Evolutionary conservation across 2,888 invertebrate genomes (phyloP).

Genomic region (Oasisia sp.): DNA sequence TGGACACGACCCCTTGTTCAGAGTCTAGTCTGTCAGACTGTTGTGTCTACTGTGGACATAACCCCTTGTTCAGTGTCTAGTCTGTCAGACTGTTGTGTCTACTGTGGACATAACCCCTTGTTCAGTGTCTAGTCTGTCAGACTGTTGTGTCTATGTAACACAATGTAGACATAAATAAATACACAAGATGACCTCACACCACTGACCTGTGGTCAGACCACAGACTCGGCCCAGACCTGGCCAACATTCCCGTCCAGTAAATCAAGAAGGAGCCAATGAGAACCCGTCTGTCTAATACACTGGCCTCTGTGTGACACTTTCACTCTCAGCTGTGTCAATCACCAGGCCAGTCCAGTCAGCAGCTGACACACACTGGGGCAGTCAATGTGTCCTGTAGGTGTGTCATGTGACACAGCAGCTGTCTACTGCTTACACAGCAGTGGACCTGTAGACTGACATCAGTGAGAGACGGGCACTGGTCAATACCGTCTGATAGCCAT

Average conservation of each 20-base stretch:
- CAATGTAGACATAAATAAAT: neutral
- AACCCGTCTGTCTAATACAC: neutral
- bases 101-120: neutral
- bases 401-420: too few species aligned
- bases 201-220: neutral
- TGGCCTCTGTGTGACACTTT: neutral
- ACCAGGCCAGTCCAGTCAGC: neutral
- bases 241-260: neutral
- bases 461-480: too few species aligned
- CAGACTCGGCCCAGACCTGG: neutral
- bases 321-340: neutral
- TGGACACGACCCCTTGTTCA: conserved; percentile 3
- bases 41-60: neutral
- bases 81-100: too few species aligned
- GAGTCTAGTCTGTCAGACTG: too few species aligned
- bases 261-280: neutral
- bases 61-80: neutral
- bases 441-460: too few species aligned
- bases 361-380: too few species aligned
- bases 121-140: neutral
- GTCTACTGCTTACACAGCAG: too few species aligned
- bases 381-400: too few species aligned
- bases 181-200: neutral
- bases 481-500: too few species aligned
- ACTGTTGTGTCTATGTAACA: neutral